phyloP scores from a whole-genome alignment of 1,140 invertebrate genomes.

The Zaprionus gabonicus region DNA sequence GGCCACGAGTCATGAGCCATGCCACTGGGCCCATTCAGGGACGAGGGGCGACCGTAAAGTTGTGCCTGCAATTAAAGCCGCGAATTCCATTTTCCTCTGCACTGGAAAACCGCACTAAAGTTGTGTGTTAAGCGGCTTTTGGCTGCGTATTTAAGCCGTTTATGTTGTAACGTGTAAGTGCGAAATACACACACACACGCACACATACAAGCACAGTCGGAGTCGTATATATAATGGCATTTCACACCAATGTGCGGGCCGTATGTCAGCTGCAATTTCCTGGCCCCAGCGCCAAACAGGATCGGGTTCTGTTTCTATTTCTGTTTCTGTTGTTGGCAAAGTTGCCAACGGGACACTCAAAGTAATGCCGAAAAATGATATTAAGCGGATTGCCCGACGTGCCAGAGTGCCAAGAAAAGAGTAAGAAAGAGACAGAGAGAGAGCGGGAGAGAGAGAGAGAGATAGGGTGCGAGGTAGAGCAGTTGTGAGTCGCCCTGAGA shows the following conservation, averaged over 20 bases:
- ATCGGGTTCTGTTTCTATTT: conserved; percentile 14
- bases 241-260: conserved; percentile 22
- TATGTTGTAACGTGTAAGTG: conserved; percentile 57
- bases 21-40: background rate
- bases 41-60: conserved; percentile 5
- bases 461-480: background rate
- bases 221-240: conserved; percentile 17
- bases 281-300: conserved; percentile 10
- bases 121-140: conserved; percentile 69
- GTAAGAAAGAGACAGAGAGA: background rate
- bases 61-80: conserved; percentile 58
- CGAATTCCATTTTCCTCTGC: conserved; percentile 14
- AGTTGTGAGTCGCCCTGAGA: conserved; percentile 19
- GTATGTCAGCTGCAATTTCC: conserved; percentile 46
- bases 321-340: conserved; percentile 10
- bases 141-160: conserved; percentile 62
- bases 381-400: conserved; percentile 69
- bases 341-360: conserved; percentile 48
- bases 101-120: conserved; percentile 56
- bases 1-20: background rate
- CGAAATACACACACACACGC: conserved; percentile 39
- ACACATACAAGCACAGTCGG: conserved; percentile 15
- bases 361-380: conserved; percentile 80
- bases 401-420: background rate
- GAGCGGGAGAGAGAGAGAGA: conserved; percentile 1